Evolutionary conservation across 2,888 invertebrate genomes (phyloP).

Genomic region (Silvanus unidentatus): DNA sequence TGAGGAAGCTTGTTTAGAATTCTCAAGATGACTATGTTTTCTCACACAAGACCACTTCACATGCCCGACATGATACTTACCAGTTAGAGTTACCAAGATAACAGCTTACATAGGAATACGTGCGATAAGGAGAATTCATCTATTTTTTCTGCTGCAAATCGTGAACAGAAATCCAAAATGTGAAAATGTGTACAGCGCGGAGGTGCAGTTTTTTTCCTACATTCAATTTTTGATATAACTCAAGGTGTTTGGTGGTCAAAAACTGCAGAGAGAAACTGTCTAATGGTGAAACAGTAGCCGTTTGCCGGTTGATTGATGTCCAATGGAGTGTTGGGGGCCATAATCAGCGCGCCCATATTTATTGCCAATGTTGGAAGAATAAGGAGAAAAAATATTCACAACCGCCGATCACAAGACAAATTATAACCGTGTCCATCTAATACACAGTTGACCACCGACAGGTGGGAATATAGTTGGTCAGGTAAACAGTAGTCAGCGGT

Average conservation of each 20-base stretch:
- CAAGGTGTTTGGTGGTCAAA: not conserved
- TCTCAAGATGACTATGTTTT: too few species aligned
- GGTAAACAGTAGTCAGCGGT: slow-evolving; percentile 29
- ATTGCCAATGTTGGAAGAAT: slow-evolving; percentile 20
- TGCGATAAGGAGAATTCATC: not conserved
- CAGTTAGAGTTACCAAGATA: not conserved
- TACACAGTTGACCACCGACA: slow-evolving; percentile 26
- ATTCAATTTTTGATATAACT: too few species aligned
- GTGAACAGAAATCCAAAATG: too few species aligned
- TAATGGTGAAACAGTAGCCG: slow-evolving; percentile 15
- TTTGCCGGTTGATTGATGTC: slow-evolving; percentile 33
- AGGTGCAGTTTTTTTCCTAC: too few species aligned
- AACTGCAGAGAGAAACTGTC: slow-evolving; percentile 15
- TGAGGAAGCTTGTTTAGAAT: too few species aligned
- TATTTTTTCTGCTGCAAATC: too few species aligned
- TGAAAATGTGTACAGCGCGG: too few species aligned
- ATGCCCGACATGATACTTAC: slow-evolving; percentile 3
- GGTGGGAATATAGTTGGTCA: slow-evolving; percentile 34
- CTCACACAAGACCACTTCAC: not conserved
- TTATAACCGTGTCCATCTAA: slow-evolving; percentile 31
- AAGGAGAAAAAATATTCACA: slow-evolving; percentile 23
- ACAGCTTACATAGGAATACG: not conserved
- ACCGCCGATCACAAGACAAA: slow-evolving; percentile 33
- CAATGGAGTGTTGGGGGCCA: slow-evolving; percentile 32
- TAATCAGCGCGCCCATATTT: slow-evolving; percentile 34